Evolutionary conservation across 64 coral and sea anemone genomes (phyloP), one percentile per base, ranked within the genome.

Genomic region (Anthopleura sola): DNA sequence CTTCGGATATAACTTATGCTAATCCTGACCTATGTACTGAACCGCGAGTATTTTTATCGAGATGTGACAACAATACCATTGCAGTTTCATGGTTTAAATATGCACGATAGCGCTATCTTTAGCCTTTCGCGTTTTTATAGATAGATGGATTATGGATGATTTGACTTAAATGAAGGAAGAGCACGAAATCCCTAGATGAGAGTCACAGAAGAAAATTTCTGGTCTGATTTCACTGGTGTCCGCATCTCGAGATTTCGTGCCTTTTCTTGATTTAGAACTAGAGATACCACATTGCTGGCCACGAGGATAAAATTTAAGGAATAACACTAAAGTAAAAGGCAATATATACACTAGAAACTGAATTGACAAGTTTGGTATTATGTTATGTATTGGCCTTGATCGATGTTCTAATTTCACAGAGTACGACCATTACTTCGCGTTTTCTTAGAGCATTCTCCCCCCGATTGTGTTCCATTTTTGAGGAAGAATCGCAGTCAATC

Each of bases 11-110:
- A 51, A 51, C 24, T 71, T 71, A 79, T 79, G 76, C 76, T 79
- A 79, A 79, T 79, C 44, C 76, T 79, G 76, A 79, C 76, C 76
- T 79, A 79, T 79, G 36, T 79, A 48, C 76, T 79, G 76, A 79
- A 79, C 76, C 76, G 66, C 13, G 66, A 79, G 37, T 79, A 79
- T 79, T 79, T 79, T 79, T 79, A 79, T 44, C 76, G 23, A 79
- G 23, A 48, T 79, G 31, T 44, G 44, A 79, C 36, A 79, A 48
- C 37, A 79, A 38, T 48, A 79, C 44, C 37, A 38, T 33, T 79
- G 37, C 44, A 79, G 76, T 79, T 79, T 79, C 76, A 48, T 44
- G 24, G 37, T 48, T 79, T 48, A 79, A 24, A 79, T 44, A 79
- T 48, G 44, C 44, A 44, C 76, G 44, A 79, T 44, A 44, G 76